Conservation (phyloP, 2,113 vertebrate species). For the Ceyx melanurus region DNA sequence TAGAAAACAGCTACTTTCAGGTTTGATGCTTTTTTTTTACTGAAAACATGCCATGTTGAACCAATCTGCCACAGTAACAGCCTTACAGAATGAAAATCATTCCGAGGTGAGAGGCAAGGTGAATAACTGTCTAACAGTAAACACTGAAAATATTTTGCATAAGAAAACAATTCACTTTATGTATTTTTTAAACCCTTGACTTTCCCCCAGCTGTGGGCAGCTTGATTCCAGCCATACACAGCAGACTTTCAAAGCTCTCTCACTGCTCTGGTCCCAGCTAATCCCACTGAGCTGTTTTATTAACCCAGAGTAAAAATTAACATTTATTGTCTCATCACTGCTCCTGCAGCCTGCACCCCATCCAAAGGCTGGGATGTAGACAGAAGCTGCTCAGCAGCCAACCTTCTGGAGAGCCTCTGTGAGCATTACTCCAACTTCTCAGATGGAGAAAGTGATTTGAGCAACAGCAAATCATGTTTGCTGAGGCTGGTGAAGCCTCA, state of each 20-base stretch:
- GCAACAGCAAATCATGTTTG: background rate
- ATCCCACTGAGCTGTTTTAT: background rate
- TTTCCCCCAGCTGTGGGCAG: background rate
- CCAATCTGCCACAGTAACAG: background rate
- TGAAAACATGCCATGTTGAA: background rate
- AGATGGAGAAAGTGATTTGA: background rate
- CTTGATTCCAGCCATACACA: fast-evolving
- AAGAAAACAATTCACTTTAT: background rate
- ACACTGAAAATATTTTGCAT: background rate
- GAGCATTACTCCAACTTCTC: background rate
- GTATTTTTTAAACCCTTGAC: background rate
- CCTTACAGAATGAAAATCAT: background rate
- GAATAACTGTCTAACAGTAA: background rate
- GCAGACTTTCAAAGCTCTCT: background rate
- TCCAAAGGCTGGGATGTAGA: background rate
- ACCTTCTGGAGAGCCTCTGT: background rate
- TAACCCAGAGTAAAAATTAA: background rate
- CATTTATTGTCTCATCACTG: background rate
- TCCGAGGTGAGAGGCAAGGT: background rate
- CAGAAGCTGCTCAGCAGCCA: fast-evolving
- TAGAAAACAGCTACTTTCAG: background rate
- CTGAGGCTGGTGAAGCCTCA: background rate
- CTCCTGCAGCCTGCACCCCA: background rate
- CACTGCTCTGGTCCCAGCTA: fast-evolving
- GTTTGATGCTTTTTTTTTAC: background rate